Percentiles rank a stretch among this genome's conserved stretches.
phyloP scores from a whole-genome alignment of 2,113 vertebrate genomes.

The Anser cygnoides region DNA sequence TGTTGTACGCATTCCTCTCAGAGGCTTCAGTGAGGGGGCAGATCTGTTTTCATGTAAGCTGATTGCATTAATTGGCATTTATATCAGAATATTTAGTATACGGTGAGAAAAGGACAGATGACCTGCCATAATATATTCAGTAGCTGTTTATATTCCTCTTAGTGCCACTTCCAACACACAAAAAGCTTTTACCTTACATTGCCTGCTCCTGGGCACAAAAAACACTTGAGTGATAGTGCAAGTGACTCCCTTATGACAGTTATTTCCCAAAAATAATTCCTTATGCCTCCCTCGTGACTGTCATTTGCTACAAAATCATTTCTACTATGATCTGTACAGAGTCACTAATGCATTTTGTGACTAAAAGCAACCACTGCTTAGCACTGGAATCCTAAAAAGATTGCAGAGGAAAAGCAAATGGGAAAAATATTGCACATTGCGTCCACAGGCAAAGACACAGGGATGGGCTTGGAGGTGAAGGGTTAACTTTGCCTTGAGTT shows the following conservation, averaged over 20 bases:
- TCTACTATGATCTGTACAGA: neutral
- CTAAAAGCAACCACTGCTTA: constrained; percentile 20
- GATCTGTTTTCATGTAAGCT: neutral
- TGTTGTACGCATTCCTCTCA: neutral
- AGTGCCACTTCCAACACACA: neutral
- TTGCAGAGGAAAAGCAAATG: neutral
- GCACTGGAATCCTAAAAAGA: neutral
- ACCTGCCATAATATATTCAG: neutral
- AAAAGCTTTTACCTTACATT: constrained; percentile 19
- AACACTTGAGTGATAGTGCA: neutral
- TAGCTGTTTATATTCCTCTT: neutral
- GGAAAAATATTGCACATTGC: neutral
- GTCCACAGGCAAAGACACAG: neutral
- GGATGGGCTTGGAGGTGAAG: neutral
- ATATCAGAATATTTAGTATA: neutral
- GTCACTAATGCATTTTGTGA: constrained; percentile 17
- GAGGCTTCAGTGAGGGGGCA: neutral
- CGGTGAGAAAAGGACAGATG: neutral
- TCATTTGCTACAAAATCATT: constrained; percentile 46
- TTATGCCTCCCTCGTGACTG: constrained; percentile 37
- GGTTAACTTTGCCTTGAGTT: neutral
- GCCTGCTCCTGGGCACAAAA: constrained; percentile 13
- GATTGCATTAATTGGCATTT: neutral
- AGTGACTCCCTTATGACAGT: constrained; percentile 37
- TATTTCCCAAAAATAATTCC: constrained; percentile 46